Base-by-base conservation (phyloP, 2,888 invertebrate genomes). In the Hirtodrosophila alboralis region DNA sequence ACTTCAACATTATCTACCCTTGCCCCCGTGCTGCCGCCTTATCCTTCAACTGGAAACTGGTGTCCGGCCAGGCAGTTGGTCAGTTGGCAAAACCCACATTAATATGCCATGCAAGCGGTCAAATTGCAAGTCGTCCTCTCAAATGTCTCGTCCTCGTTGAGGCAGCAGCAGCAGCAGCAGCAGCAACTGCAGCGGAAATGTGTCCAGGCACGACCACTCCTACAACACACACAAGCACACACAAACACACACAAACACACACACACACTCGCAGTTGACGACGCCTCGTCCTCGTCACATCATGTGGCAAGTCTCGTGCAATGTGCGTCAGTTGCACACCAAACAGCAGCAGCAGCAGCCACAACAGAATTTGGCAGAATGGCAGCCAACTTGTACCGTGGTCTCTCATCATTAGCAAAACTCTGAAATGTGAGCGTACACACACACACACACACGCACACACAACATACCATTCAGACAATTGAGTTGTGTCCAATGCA, bases 81-180 rank as follows among this genome's bases (percentile, higher is more conserved):
- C 72, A 56, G 57, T 56, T 40, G 56, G 40, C 67, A 40, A 37
- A 58, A 60, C 60, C 73, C 73, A n/a, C n/a, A 80, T 80, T 80
- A 80, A 85, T 75, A 80, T 80, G 85, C 79, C 76, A 80, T 51
- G 76, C 72, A 62, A 80, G 73, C 80, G 83, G 79, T 84, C 75
- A 81, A 81, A 84, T 84, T 81, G 78, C 84, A 84, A 75, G 78
- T 64, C 81, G 40, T 70, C 59, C 80, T 79, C 76, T 58, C 64
- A 45, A 61, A 48, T 65, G 49, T 64, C 77, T 74, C 73, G 41
- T 70, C 51, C 62, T 56, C 62, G 9, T 23, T 49, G 51, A 30
- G 37, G 33, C 31, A 21, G 26, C 38, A 47, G n/a, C 45, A 47
- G 38, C 57, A 78, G 31, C 31, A 21, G 27, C 40, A 47, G 9